A percentile compares a stretch with the other conserved stretches of the same genome.
phyloP scores from a whole-genome alignment of 1,140 invertebrate species.

The Drosophila funebris region DNA sequence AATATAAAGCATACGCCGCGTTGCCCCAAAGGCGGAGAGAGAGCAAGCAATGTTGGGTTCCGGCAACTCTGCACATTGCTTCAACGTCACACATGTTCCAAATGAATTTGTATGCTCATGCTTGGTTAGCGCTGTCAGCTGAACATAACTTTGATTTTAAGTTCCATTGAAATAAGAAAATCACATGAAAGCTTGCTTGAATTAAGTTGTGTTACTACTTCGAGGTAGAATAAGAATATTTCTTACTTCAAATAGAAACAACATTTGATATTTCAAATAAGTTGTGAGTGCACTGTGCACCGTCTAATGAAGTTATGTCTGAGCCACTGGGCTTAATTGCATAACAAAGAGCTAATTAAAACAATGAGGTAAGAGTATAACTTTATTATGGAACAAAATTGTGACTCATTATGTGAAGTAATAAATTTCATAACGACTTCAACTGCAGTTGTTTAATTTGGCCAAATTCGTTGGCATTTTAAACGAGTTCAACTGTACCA shows the following conservation, averaged over 20 bases:
- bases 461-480: not conserved
- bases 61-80: not conserved
- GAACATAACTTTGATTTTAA: not conserved
- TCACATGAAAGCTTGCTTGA: not conserved
- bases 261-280: too few species aligned
- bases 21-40: not conserved
- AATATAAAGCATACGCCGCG: constrained; percentile 32
- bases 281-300: constrained; percentile 24
- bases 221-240: too few species aligned
- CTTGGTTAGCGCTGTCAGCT: not conserved
- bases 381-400: constrained; percentile 19
- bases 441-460: not conserved
- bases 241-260: too few species aligned
- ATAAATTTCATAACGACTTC: constrained; percentile 1
- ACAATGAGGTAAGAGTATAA: constrained; percentile 10
- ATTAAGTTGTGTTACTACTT: not conserved
- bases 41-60: not conserved
- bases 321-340: constrained; percentile 1
- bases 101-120: not conserved
- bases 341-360: constrained; percentile 28
- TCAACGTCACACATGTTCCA: not conserved
- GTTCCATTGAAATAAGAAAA: not conserved
- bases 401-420: constrained; percentile 8
- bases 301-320: constrained; percentile 15
- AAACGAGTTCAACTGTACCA: not conserved